phyloP scores from a whole-genome alignment of 2,888 invertebrate genomes.

The Cataglyphis altisquamis region DNA sequence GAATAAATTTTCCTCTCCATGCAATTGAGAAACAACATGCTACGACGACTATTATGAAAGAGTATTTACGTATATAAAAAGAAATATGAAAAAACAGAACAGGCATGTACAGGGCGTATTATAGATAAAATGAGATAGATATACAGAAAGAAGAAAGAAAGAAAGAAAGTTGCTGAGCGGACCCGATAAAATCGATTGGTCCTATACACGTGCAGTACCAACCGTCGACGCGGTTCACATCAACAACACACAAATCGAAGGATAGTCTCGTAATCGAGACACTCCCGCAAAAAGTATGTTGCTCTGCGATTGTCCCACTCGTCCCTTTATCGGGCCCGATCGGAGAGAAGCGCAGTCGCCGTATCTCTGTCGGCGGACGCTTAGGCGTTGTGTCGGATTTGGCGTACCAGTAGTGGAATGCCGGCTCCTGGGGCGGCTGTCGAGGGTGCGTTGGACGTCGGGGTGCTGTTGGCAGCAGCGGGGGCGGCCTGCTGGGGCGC shows the following conservation, averaged over 20 bases:
- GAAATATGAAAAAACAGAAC: constrained; percentile 23
- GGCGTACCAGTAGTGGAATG: constrained; percentile 85
- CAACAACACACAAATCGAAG: constrained; percentile 19
- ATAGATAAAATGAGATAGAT: constrained; percentile 3
- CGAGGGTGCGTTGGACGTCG: constrained; percentile 76
- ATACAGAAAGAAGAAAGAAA: constrained; percentile 30
- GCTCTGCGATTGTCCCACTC: not conserved
- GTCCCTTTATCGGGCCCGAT: constrained; percentile 59
- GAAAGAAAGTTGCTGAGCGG: constrained; percentile 42
- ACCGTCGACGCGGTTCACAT: constrained; percentile 30
- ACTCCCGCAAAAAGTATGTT: not conserved
- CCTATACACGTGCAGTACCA: constrained; percentile 34
- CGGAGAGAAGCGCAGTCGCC: constrained; percentile 62
- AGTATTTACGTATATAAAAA: not conserved
- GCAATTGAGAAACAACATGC: constrained; percentile 23
- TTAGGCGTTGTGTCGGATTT: constrained; percentile 79
- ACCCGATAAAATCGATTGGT: constrained; percentile 40
- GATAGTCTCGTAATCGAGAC: not conserved
- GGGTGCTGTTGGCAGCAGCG: constrained; percentile 75
- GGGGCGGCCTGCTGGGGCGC: constrained; percentile 83
- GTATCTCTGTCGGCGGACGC: constrained; percentile 65
- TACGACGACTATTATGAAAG: not conserved
- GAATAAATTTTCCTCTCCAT: not conserved
- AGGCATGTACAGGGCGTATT: not conserved
- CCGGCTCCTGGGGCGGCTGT: constrained; percentile 82